Conservation (phyloP, 2,888 invertebrate species). For the Pedicia rivosa region DNA sequence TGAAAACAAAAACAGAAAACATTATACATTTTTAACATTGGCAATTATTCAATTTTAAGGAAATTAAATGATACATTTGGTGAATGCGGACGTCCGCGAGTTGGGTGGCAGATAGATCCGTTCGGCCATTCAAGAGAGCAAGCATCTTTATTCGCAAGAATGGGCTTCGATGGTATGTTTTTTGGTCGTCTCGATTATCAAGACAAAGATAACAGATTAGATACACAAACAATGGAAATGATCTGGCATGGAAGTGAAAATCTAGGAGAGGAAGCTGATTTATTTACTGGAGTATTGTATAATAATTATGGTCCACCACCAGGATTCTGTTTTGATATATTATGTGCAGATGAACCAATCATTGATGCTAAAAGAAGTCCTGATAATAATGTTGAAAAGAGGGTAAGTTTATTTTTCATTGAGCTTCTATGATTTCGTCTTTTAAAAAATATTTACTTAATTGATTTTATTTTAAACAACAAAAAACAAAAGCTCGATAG, state of each 20-base stretch:
- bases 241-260: constrained; percentile 60
- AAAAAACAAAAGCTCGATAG: constrained; percentile 30
- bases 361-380: constrained; percentile 67
- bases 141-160: constrained; percentile 60
- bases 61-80: constrained; percentile 52
- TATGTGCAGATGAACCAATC: constrained; percentile 72
- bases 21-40: not conserved
- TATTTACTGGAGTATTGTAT: constrained; percentile 72
- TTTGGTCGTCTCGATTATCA: constrained; percentile 77
- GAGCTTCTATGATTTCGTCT: no score
- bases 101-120: constrained; percentile 78
- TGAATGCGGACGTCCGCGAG: constrained; percentile 53
- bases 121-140: constrained; percentile 80
- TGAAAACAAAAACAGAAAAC: not conserved
- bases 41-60: constrained; percentile 22
- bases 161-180: constrained; percentile 81
- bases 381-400: constrained; percentile 64
- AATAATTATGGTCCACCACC: constrained; percentile 72
- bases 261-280: constrained; percentile 42
- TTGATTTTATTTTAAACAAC: no score
- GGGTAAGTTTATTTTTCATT: constrained; percentile 34
- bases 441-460: no score
- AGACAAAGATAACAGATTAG: constrained; percentile 50
- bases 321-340: constrained; percentile 85
- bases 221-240: constrained; percentile 55